Evolutionary conservation across 2,797 vertebrate species (phyloP), one percentile per base, ranked within the genome.

Genomic region (Vespertilio murinus): DNA sequence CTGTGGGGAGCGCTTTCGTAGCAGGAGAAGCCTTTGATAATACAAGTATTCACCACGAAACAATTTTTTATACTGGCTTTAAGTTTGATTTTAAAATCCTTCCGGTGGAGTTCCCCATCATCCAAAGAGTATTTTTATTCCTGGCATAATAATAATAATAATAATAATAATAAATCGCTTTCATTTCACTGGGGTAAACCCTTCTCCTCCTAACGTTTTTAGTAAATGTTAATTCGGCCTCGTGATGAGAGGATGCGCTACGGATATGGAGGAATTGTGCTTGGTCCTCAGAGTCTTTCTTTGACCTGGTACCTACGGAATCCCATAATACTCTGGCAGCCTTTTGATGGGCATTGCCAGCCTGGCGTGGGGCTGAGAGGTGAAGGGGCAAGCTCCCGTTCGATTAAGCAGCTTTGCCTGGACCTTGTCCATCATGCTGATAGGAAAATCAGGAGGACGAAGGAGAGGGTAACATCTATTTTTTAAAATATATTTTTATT

Each of bases 11-110:
- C n/a, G 18, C 59, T 89, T 94, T 83, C 0, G 0, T 67, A 80
- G 79, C 59, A 47, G 4, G 25, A 64, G 92, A 95, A 88, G 40
- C 89, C 75, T 96, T 89, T 83, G 75, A 69, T 93, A 81, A 90
- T 38, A 91, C 77, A 88, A 88, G 93, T 95, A 94, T 33, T 91
- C 59, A 25, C 25, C 61, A 10, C 10, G 77, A 52, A 88, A 52
- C 61, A 56, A 49, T 65, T 65, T 65, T 11, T 47, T 73, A 94
- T 54, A 93, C 70, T 78, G 89, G 45, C 33, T 85, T 92, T 90
- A 70, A 92, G 90, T 49, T 65, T 75, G 75, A 84, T 80, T 78
- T 78, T 82, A 82, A 94, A 86, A 56, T 92, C 47, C 35, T 87
- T 91, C 69, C 16, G 3, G 59, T 79, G 33, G 70, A 88, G 17